Conservation (phyloP, 2,888 invertebrate genomes). For the Dorcus parallelipipedus region DNA sequence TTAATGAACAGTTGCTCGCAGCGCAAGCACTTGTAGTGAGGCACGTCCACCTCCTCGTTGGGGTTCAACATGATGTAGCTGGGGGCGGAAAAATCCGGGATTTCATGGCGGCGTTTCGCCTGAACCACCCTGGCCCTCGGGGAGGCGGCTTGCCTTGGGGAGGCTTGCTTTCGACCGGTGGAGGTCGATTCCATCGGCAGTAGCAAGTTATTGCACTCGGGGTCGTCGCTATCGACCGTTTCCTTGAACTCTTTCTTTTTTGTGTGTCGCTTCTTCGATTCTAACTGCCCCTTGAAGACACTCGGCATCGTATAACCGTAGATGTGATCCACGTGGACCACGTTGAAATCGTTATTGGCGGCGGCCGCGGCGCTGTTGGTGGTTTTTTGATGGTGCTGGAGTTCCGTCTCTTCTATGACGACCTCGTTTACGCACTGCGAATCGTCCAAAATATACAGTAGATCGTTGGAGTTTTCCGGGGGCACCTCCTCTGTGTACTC, state of each 20-base stretch:
- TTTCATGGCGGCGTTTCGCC: slow-evolving; percentile 38
- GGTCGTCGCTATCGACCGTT: slow-evolving; percentile 10
- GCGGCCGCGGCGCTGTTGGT: neutral
- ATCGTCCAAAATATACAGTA: slow-evolving; percentile 42
- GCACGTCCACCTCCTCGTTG: slow-evolving; percentile 41
- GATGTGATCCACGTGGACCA: slow-evolving; percentile 42
- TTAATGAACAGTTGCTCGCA: slow-evolving; percentile 48
- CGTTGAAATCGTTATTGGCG: slow-evolving; percentile 26
- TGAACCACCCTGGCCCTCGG: slow-evolving; percentile 31
- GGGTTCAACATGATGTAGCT: slow-evolving; percentile 39
- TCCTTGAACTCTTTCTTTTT: slow-evolving; percentile 15
- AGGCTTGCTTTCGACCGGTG: neutral
- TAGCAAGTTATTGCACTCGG: slow-evolving; percentile 1
- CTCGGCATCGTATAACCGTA: slow-evolving; percentile 42
- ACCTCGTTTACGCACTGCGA: slow-evolving; percentile 42
- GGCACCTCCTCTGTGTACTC: slow-evolving; percentile 28
- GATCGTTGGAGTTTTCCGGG: slow-evolving; percentile 32
- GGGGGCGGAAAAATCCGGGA: slow-evolving; percentile 45
- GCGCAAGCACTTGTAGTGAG: slow-evolving; percentile 44
- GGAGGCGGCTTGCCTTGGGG: slow-evolving; percentile 12
- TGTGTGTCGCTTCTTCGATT: slow-evolving; percentile 22
- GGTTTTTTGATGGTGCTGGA: slow-evolving; percentile 8
- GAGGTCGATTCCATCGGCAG: slow-evolving; percentile 2
- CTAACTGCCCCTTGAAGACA: slow-evolving; percentile 30
- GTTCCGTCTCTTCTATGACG: slow-evolving; percentile 38